phyloP scores from a whole-genome alignment of 1,140 invertebrate species.

The Ceratosolen solmsi region DNA sequence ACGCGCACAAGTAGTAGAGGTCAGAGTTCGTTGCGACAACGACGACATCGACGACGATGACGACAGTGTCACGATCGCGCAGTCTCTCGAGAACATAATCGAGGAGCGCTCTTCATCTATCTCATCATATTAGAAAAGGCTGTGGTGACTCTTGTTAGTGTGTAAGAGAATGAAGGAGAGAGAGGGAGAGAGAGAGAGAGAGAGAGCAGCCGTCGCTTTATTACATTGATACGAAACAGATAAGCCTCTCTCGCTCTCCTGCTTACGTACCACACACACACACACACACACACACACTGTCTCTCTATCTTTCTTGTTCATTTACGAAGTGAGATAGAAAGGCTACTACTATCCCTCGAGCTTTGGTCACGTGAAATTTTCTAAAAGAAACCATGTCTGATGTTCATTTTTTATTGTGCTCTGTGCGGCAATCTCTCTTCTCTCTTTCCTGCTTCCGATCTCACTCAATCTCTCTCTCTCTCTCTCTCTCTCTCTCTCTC shows the following conservation, averaged over 20 bases:
- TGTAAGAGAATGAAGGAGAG: background rate
- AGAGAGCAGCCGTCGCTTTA: background rate
- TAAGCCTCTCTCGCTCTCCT: conserved; percentile 5
- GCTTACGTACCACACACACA: background rate
- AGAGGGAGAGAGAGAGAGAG: background rate
- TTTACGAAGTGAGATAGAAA: background rate
- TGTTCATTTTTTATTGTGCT: conserved; percentile 15
- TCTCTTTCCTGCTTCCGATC: background rate
- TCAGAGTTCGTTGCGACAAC: conserved; percentile 4
- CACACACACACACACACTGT: background rate
- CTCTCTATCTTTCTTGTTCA: background rate
- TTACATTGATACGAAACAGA: conserved; percentile 42
- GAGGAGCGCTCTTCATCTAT: background rate
- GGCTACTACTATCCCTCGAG: conserved; percentile 14
- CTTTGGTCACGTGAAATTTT: conserved; percentile 35
- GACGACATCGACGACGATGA: background rate
- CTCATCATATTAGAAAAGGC: conserved; percentile 1
- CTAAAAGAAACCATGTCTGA: conserved; percentile 10
- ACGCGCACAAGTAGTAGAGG: conserved; percentile 26
- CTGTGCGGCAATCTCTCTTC: background rate
- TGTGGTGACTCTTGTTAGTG: background rate
- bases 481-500: no score
- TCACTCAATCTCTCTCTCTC: no score
- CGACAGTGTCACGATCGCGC: conserved; percentile 4
- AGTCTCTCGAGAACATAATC: conserved; percentile 30